Base-by-base conservation (phyloP, 2,888 invertebrate genomes). In the Tyria jacobaeae region DNA sequence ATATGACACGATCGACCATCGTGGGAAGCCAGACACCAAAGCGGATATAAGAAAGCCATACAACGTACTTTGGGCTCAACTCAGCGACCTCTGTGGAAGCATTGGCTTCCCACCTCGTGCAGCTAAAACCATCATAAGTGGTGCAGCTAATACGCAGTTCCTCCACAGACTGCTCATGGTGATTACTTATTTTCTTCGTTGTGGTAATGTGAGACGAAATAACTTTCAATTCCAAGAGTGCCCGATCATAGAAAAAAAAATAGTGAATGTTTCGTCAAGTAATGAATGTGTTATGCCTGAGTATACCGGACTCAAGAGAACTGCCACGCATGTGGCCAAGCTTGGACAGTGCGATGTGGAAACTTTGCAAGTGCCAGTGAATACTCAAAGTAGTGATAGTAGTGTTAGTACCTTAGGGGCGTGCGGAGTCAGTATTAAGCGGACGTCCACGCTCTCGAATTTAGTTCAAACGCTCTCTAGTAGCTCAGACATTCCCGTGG, bases 21-120 rank as follows among this genome's bases (percentile, higher is more conserved):
- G 80, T n/a, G 70, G 78, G 37, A 95, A 95, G 82, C 49, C 68
- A 14, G 63, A 75, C 17, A 37, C 50, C 14, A 2, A 60, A 1
- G 17, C 54, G 0, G 76, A 80, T 4, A 48, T 75, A 0, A 70
- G 66, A 17, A 81, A 82, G 1, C 97, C 97, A 0, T 98, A 97
- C 88, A 98, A 98, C 90, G 97, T 98, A 0, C 88, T 98, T 0
- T 98, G 98, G 98, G 97, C 97, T 0, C 98, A 99, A 81, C 94
- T 98, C 68, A 96, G 96, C 37, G 98, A 98, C 84, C 91, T 98
- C 31, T 97, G 96, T 83, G 98, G 98, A n/a, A 97, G 96, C 57
- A 95, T 97, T 49, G 98, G 97, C 2, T 95, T 95, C 85, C 97
- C 98, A 0, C 94, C 96, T 0, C 96, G 96, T 84, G 93, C 97